Conservation (phyloP, 2,888 invertebrate genomes). For the Gortyna flavago region DNA sequence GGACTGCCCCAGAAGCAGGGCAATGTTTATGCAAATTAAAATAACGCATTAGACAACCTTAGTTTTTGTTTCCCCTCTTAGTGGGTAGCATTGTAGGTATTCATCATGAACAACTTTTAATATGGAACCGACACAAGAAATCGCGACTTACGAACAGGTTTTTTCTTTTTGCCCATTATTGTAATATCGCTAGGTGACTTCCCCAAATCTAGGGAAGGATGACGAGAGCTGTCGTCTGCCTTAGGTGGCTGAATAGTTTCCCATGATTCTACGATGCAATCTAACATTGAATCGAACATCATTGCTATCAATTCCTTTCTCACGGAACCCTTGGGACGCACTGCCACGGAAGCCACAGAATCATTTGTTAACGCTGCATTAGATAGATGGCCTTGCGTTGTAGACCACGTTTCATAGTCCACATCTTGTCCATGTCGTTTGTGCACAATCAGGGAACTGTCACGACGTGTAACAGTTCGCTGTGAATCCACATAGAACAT, state of each 20-base stretch:
- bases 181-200: slow-evolving; percentile 77
- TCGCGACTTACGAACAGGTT: slow-evolving; percentile 46
- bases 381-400: slow-evolving; percentile 67
- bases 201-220: slow-evolving; percentile 62
- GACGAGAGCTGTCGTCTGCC: slow-evolving; percentile 65
- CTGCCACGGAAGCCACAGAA: slow-evolving; percentile 64
- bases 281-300: slow-evolving; percentile 85
- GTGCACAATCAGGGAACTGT: slow-evolving; percentile 79
- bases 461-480: slow-evolving; percentile 81
- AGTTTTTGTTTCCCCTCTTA: background rate
- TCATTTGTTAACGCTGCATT: slow-evolving; percentile 70
- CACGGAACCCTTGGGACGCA: slow-evolving; percentile 75
- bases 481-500: slow-evolving; percentile 85
- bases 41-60: background rate
- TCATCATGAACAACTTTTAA: background rate
- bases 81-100: background rate
- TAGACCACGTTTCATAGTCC: slow-evolving; percentile 66
- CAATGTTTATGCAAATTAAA: background rate
- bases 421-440: slow-evolving; percentile 58
- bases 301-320: slow-evolving; percentile 80
- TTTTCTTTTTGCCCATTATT: slow-evolving; percentile 76
- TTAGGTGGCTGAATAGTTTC: slow-evolving; percentile 74
- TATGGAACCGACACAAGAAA: background rate
- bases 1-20: background rate
- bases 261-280: slow-evolving; percentile 82